Percentiles rank a stretch among this genome's conserved stretches.
Evolutionary conservation across 30 jellyfish, hydroid and myxozoan species (phyloP).

Genomic region (Rhopilema esculentum): DNA sequence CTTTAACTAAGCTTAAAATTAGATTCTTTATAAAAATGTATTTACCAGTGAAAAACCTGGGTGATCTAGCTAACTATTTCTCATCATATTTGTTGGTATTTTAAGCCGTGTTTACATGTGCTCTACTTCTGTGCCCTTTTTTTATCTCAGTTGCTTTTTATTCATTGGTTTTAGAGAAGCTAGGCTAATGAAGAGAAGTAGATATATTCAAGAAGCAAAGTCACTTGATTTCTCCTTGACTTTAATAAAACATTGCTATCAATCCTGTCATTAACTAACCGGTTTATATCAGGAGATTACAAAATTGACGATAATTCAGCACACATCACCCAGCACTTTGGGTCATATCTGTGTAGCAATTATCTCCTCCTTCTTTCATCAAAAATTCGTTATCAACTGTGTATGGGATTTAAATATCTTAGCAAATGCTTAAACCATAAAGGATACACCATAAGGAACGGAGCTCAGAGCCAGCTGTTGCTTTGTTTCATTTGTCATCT

Average conservation of each 20-base stretch:
- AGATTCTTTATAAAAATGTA: not conserved
- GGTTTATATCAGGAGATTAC: no score
- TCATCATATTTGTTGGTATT: not conserved
- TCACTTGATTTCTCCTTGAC: not conserved
- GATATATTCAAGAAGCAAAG: not conserved
- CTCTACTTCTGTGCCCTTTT: no score
- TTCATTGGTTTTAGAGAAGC: no score
- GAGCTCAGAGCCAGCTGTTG: not conserved
- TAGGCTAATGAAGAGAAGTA: no score
- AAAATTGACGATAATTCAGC: no score
- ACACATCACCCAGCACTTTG: no score
- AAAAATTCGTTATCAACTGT: not conserved
- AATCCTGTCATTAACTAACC: not conserved
- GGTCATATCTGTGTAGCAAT: no score
- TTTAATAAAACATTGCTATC: not conserved
- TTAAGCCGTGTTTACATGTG: not conserved
- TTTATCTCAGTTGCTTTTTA: not conserved
- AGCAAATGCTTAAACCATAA: not conserved
- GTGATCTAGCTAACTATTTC: not conserved
- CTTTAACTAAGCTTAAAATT: not conserved
- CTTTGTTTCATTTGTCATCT: not conserved
- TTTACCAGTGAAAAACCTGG: not conserved
- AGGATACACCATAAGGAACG: not conserved
- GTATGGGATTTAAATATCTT: not conserved
- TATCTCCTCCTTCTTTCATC: no score